Percentiles rank a stretch among this genome's conserved stretches.
Evolutionary conservation across 2,797 vertebrate genomes (phyloP).

Genomic region (Chelonia mydas): DNA sequence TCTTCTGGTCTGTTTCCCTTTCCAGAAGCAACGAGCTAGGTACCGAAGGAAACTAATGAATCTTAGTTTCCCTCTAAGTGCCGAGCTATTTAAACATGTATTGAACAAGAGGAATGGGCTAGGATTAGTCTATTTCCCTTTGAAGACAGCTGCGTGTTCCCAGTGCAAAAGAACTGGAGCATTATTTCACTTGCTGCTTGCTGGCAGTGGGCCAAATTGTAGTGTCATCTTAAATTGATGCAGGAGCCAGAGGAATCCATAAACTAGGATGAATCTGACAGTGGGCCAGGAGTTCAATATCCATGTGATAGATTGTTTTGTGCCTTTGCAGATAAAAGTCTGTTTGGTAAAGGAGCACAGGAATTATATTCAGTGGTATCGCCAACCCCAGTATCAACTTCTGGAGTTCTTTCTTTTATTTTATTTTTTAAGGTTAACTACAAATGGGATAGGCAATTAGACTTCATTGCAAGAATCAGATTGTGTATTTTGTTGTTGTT

Average conservation of each 20-base stretch:
- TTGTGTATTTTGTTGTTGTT: not conserved
- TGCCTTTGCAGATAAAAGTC: not conserved
- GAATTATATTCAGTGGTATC: not conserved
- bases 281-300: not conserved
- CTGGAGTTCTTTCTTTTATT: not conserved
- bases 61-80: constrained; percentile 62
- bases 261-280: not conserved
- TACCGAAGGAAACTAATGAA: constrained; percentile 75
- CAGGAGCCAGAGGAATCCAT: not conserved
- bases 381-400: not conserved
- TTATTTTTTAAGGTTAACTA: not conserved
- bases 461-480: not conserved
- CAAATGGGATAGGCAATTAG: constrained; percentile 12
- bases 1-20: constrained; percentile 54
- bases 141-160: constrained; percentile 77
- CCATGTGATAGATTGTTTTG: not conserved
- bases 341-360: not conserved
- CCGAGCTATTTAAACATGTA: constrained; percentile 70
- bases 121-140: constrained; percentile 79
- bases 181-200: constrained; percentile 67
- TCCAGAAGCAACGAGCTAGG: constrained; percentile 64
- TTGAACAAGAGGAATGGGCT: constrained; percentile 76
- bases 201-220: constrained; percentile 58
- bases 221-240: constrained; percentile 53
- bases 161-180: constrained; percentile 53